These are phyloP conservation scores for Pseudochirops cupreus DNA, from an alignment of 2,797 vertebrate species.

Conservation along the genomic window DNA sequence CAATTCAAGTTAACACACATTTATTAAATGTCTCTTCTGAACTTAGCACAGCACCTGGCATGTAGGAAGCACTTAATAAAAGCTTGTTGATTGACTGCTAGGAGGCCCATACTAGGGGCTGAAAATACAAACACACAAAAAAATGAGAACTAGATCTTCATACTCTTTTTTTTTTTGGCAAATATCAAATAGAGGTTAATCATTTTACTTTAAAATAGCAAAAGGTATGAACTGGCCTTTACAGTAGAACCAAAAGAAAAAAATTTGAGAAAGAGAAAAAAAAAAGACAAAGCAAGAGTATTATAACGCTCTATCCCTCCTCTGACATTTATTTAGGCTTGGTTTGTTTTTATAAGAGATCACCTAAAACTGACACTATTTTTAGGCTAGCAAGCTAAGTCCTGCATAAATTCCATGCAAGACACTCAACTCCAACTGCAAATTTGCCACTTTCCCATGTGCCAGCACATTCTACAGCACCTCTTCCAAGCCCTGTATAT, in stretches of 20 bases:
- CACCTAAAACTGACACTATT: conserved; percentile 26
- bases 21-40: not conserved
- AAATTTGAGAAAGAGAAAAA: not conserved
- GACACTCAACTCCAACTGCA: conserved; percentile 5
- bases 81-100: not conserved
- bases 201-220: not conserved
- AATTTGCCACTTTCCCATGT: conserved; percentile 2
- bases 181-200: conserved; percentile 6
- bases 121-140: not conserved
- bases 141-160: not conserved
- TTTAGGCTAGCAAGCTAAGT: conserved; percentile 44
- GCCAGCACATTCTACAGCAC: not conserved
- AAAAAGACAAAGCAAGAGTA: not conserved
- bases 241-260: conserved; percentile 14
- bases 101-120: not conserved
- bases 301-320: not conserved
- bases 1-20: not conserved
- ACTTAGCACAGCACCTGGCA: not conserved
- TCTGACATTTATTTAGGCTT: conserved; percentile 33
- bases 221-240: conserved; percentile 34
- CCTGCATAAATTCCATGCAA: not conserved
- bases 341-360: conserved; percentile 47
- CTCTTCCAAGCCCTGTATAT: not conserved
- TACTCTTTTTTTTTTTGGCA: not conserved
- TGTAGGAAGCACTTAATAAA: not conserved